Percentiles rank a stretch among this genome's conserved stretches.
Evolutionary conservation across 1,140 invertebrate genomes (phyloP).

Genomic region (Eupristina koningsbergeri): DNA sequence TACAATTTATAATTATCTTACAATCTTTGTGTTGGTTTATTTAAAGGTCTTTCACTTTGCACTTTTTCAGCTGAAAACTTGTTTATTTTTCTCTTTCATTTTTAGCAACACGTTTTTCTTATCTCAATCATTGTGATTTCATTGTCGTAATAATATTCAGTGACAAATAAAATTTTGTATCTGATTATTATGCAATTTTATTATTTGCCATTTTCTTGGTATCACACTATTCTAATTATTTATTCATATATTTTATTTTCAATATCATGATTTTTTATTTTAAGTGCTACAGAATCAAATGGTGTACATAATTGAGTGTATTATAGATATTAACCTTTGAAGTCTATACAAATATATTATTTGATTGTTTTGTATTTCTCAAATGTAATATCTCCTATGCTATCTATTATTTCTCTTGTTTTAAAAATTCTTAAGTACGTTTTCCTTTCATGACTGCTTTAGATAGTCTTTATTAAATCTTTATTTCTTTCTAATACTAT

Average conservation of each 20-base stretch:
- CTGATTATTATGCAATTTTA: neutral
- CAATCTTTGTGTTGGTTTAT: neutral
- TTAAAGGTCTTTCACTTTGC: neutral
- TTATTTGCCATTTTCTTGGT: neutral
- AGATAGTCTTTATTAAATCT: too few relatives aligned
- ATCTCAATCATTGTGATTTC: neutral
- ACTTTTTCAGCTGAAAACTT: neutral
- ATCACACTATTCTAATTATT: neutral
- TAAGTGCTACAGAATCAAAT: too few relatives aligned
- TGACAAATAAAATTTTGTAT: neutral
- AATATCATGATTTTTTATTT: too few relatives aligned
- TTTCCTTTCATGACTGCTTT: too few relatives aligned
- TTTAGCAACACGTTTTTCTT: neutral
- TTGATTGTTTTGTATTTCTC: too few relatives aligned
- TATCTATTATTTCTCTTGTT: too few relatives aligned
- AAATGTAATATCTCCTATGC: too few relatives aligned
- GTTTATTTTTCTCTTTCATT: neutral
- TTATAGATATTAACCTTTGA: too few relatives aligned
- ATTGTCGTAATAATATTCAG: neutral
- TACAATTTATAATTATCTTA: neutral
- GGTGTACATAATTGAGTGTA: too few relatives aligned
- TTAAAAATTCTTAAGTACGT: too few relatives aligned
- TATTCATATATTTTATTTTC: neutral
- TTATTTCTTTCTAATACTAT: too few relatives aligned
- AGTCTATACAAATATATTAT: too few relatives aligned